Evolutionary conservation across 1,140 invertebrate species (phyloP).

Genomic region (Tetranychus urticae): DNA sequence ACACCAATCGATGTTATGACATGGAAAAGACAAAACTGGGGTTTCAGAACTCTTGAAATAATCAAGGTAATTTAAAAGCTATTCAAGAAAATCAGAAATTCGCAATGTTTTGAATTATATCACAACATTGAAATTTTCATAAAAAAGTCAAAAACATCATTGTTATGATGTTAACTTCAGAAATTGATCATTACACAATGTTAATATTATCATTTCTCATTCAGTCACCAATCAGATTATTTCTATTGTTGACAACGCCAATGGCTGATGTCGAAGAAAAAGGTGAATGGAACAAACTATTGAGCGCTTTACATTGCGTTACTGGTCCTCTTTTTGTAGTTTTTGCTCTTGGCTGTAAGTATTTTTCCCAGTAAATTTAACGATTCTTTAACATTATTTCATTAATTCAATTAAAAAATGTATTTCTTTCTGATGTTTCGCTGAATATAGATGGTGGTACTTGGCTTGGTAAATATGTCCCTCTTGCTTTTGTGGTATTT

Average conservation of each 20-base stretch:
- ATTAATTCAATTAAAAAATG: too few relatives aligned
- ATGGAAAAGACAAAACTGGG: constrained; percentile 7
- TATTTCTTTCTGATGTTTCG: neutral
- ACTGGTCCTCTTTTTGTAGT: constrained; percentile 5
- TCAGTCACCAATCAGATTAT: constrained; percentile 4
- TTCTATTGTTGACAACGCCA: constrained; percentile 5
- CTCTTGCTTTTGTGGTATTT: neutral
- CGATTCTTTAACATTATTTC: too few relatives aligned
- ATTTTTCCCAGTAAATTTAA: neutral
- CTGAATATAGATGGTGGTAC: neutral
- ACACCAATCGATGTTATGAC: constrained; percentile 3
- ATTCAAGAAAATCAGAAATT: neutral
- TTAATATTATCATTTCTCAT: neutral
- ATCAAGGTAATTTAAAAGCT: neutral
- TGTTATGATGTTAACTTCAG: neutral
- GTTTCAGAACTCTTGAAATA: neutral
- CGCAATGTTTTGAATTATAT: too few relatives aligned
- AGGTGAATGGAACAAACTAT: constrained; percentile 6
- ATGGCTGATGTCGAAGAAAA: constrained; percentile 7
- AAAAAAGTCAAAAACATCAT: neutral
- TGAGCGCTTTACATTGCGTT: constrained; percentile 4
- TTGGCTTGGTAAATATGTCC: neutral
- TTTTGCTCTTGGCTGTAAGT: constrained; percentile 3
- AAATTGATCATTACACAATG: neutral
- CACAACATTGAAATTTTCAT: too few relatives aligned